These are phyloP conservation scores for Epirrhoe alternata DNA, from an alignment of 2,888 invertebrate genomes.

Conservation along the genomic window DNA sequence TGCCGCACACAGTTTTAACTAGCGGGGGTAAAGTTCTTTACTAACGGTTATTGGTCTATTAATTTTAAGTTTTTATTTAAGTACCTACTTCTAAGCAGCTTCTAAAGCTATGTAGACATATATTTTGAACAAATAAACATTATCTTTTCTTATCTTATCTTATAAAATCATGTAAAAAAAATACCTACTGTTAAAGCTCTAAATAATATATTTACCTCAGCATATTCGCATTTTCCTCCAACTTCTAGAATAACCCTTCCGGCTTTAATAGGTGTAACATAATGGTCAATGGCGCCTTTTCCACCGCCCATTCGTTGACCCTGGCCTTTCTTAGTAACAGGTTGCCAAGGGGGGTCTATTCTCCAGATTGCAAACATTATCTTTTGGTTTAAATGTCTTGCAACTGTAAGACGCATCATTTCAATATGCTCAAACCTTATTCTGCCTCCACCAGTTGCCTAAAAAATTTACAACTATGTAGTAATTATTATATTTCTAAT, in stretches of 20 bases:
- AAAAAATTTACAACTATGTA: constrained; percentile 50
- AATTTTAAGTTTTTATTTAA: too few species aligned
- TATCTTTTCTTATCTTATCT: too few species aligned
- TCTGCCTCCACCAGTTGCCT: constrained; percentile 94
- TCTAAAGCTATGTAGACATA: too few species aligned
- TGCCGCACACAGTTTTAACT: too few species aligned
- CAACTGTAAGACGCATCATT: constrained; percentile 92
- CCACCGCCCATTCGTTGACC: constrained; percentile 98
- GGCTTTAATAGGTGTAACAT: constrained; percentile 96
- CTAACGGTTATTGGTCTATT: too few species aligned
- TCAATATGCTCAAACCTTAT: constrained; percentile 93
- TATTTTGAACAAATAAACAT: too few species aligned
- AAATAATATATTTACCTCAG: constrained; percentile 85
- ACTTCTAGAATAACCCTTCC: constrained; percentile 97
- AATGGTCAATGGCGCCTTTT: constrained; percentile 97
- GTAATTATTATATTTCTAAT: too few species aligned
- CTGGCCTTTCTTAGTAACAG: constrained; percentile 94
- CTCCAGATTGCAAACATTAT: constrained; percentile 98
- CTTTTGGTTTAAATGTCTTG: constrained; percentile 90
- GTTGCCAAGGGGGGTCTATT: constrained; percentile 97
- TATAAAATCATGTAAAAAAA: too few species aligned
- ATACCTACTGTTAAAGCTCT: too few species aligned
- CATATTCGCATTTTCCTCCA: constrained; percentile 95
- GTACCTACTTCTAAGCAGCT: too few species aligned
- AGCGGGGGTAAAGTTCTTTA: too few species aligned